Conservation (phyloP, 1,140 invertebrate genomes). For the Aphelenchoides besseyi region DNA sequence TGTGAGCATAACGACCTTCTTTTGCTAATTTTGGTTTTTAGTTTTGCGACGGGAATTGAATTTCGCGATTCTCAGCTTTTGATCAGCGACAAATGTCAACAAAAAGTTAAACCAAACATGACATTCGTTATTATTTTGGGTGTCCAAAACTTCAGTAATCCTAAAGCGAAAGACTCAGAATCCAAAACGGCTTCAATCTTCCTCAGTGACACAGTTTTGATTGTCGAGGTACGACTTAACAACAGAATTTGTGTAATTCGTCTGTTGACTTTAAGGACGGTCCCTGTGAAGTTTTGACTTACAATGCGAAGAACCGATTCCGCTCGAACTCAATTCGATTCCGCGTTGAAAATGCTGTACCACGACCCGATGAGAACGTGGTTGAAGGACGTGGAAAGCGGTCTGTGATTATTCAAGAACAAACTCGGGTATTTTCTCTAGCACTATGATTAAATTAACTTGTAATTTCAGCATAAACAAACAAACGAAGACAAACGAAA, state of each 20-base stretch:
- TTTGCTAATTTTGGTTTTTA: slow-evolving; percentile 42
- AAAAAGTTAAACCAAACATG: slow-evolving; percentile 82
- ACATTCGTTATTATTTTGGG: slow-evolving; percentile 94
- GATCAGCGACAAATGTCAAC: slow-evolving; percentile 82
- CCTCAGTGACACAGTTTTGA: slow-evolving; percentile 90
- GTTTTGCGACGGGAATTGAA: slow-evolving; percentile 93
- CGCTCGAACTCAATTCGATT: slow-evolving; percentile 94
- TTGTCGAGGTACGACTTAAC: slow-evolving; percentile 72
- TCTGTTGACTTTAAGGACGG: slow-evolving; percentile 68
- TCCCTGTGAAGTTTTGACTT: slow-evolving; percentile 81
- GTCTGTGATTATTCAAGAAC: slow-evolving; percentile 88
- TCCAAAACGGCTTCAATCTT: slow-evolving; percentile 89
- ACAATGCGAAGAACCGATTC: slow-evolving; percentile 79
- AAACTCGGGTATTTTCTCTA: slow-evolving; percentile 73
- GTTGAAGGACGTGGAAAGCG: slow-evolving; percentile 75
- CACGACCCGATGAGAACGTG: slow-evolving; percentile 73
- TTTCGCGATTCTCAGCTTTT: slow-evolving; percentile 89
- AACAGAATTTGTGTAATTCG: not conserved
- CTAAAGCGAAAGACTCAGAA: slow-evolving; percentile 75
- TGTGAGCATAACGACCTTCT: slow-evolving; percentile 36
- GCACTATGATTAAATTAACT: slow-evolving; percentile 15
- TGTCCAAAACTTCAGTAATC: slow-evolving; percentile 80
- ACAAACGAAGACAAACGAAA: slow-evolving; percentile 94
- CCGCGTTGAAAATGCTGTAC: slow-evolving; percentile 72
- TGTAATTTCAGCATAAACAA: slow-evolving; percentile 71